These are phyloP conservation scores for Epistrophe grossulariae DNA, from an alignment of 2,888 invertebrate species.

Conservation along the genomic window DNA sequence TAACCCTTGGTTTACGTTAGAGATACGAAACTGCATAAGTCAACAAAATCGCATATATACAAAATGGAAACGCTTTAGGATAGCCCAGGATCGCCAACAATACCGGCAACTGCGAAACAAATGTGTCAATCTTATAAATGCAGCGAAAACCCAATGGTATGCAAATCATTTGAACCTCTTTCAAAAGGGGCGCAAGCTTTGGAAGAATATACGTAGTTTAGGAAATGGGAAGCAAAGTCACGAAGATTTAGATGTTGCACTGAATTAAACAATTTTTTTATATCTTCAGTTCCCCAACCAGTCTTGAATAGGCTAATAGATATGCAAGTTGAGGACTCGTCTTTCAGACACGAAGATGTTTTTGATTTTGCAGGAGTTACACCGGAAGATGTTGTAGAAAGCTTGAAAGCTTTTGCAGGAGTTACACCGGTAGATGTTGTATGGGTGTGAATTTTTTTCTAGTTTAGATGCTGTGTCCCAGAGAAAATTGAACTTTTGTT, in stretches of 20 bases:
- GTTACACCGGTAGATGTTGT: too few relatives aligned
- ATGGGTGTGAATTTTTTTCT: too few relatives aligned
- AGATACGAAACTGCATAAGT: not conserved
- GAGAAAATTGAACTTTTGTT: too few relatives aligned
- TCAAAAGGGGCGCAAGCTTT: not conserved
- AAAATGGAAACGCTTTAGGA: not conserved
- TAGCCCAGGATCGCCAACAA: not conserved
- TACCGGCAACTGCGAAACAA: not conserved
- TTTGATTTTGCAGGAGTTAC: not conserved
- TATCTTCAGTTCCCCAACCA: too few relatives aligned
- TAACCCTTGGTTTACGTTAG: not conserved
- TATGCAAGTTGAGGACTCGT: not conserved
- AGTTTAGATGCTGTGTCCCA: too few relatives aligned
- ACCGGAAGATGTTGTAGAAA: too few relatives aligned
- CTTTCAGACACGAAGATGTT: not conserved
- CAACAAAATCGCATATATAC: not conserved
- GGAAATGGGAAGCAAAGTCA: not conserved
- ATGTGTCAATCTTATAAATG: not conserved
- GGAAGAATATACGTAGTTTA: not conserved
- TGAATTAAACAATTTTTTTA: too few relatives aligned
- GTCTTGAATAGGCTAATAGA: not conserved
- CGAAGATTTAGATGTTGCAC: too few relatives aligned
- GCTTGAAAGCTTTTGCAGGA: too few relatives aligned
- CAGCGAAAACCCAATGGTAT: not conserved
- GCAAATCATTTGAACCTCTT: not conserved